These are phyloP conservation scores for Azemiops feae DNA, from an alignment of 2,113 vertebrate species.

Conservation along the genomic window DNA sequence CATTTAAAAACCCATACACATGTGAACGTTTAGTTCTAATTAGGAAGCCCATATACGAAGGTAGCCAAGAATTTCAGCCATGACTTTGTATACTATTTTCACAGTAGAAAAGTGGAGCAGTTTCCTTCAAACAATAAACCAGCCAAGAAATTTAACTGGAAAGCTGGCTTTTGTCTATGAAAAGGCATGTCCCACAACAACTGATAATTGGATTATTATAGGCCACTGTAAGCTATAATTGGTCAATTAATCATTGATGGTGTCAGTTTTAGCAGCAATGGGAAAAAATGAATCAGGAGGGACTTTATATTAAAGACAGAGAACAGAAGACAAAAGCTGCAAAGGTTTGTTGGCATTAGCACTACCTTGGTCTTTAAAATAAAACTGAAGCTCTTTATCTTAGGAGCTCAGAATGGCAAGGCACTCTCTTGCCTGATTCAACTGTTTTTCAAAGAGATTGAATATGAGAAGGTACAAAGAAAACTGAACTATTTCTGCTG, in stretches of 20 bases:
- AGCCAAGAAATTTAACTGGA: background rate
- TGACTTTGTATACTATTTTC: background rate
- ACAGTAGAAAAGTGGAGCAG: background rate
- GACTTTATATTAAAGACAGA: background rate
- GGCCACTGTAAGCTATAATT: background rate
- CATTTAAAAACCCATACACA: background rate
- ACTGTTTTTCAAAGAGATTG: background rate
- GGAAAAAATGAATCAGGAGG: background rate
- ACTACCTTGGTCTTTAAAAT: background rate
- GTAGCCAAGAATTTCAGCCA: slow-evolving; percentile 5
- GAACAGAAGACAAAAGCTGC: background rate
- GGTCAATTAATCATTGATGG: background rate
- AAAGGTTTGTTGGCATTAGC: background rate
- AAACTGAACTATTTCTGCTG: background rate
- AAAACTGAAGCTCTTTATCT: background rate
- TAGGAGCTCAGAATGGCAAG: background rate
- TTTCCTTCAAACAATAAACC: slow-evolving; percentile 6
- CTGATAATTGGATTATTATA: background rate
- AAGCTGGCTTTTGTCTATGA: background rate
- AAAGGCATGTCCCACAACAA: background rate
- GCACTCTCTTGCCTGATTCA: background rate
- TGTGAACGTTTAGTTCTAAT: background rate
- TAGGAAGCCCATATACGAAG: background rate
- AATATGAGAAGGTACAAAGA: background rate
- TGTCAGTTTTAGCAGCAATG: background rate